Base-by-base conservation (phyloP, 2,113 vertebrate genomes). In the Bombycilla garrulus region DNA sequence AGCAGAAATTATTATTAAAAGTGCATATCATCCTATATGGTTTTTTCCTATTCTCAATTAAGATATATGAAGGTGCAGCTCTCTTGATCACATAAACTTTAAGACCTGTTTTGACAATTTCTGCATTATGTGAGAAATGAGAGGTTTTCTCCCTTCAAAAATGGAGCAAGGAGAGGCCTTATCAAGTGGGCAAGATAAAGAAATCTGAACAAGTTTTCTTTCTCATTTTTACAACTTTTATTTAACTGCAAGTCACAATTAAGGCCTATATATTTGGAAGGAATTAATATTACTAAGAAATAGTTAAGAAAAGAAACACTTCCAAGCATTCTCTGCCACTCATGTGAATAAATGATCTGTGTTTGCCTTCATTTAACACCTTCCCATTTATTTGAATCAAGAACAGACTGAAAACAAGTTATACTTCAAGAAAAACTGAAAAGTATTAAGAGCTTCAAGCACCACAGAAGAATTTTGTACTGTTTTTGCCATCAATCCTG, bases 401-500 rank as follows among this genome's bases (percentile, higher is more conserved):
- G 10, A 90, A 51, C 26, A 80, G 24, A 65, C 23, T 67, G 74
- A 74, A 93, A 70, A 54, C 24, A 81, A 92, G 87, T 74, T 78
- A 57, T 69, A 83, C 4, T 89, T 95, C 74, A 88, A 71, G 31
- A 93, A 87, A 70, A 95, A 94, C 83, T 44, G 23, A 53, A 33
- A 81, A 58, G 18, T 47, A 76, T 54, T 50, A 93, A 81, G 70
- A 95, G 79, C 62, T 94, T 96, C 94, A 94, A 89, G 60, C 94
- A 96, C 81, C 67, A 91, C 65, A 97, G 95, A 88, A 92, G 78
- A 81, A 64, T 82, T 90, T 95, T 97, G 72, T 93, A 81, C 48
- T 88, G 50, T 47, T 88, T 36, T 87, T 83, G 51, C 69, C 82
- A 96, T 94, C 89, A 92, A 18, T 77, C 81, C 61, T 33, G 58